Percentiles rank a stretch among this genome's conserved stretches.
These are phyloP conservation scores for Trachelus tabidus DNA, from an alignment of 2,888 invertebrate genomes.

Conservation along the genomic window DNA sequence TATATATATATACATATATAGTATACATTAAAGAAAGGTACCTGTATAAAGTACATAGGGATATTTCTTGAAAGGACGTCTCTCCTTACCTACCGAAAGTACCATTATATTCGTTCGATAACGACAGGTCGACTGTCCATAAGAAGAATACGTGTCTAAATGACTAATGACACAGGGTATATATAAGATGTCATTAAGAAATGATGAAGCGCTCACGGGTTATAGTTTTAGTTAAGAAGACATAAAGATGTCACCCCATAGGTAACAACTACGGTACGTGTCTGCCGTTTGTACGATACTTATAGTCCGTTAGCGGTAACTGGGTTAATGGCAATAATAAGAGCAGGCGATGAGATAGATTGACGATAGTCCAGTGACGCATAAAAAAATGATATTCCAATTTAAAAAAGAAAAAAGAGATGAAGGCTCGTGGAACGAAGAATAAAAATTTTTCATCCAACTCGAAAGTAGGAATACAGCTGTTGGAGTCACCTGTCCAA, in stretches of 20 bases:
- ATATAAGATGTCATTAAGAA: not conserved
- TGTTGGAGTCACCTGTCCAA: conserved; percentile 62
- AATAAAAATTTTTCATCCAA: conserved; percentile 38
- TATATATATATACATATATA: not conserved
- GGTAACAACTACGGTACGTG: too few relatives aligned
- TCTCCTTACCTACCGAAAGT: not conserved
- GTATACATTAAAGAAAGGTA: not conserved
- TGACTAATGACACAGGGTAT: not conserved
- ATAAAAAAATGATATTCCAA: not conserved
- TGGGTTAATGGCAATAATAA: not conserved
- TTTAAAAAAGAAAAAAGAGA: too few relatives aligned
- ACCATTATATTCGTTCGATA: not conserved
- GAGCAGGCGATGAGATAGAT: not conserved
- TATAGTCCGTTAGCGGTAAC: not conserved
- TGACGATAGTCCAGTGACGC: not conserved
- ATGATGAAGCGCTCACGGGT: not conserved
- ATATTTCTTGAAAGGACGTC: not conserved
- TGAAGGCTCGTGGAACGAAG: conserved; percentile 40
- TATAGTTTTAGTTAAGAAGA: not conserved
- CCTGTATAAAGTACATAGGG: not conserved
- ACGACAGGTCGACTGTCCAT: not conserved
- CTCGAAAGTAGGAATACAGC: conserved; percentile 42
- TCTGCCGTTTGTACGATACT: not conserved
- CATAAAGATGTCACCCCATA: not conserved
- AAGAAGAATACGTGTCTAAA: not conserved